phyloP scores from a whole-genome alignment of 2,888 invertebrate genomes.

The Ethmia dodecea region DNA sequence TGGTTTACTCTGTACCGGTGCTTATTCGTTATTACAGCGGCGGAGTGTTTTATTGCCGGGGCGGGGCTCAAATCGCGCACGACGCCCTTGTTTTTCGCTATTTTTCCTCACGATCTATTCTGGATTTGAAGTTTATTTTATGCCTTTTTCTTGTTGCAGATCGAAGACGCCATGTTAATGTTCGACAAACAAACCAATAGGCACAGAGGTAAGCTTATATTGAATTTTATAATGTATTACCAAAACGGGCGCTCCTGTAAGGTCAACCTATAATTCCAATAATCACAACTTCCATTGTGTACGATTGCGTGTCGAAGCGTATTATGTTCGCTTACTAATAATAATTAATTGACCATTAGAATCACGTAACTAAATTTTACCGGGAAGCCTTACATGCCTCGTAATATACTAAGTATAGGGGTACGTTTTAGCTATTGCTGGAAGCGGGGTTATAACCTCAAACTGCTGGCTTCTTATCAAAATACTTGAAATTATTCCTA shows the following conservation, averaged over 20 bases:
- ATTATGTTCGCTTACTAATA: slow-evolving; percentile 25
- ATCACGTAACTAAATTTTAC: slow-evolving; percentile 20
- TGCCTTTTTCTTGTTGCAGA: slow-evolving; percentile 87
- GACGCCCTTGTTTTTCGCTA: slow-evolving; percentile 66
- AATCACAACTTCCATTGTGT: slow-evolving; percentile 22
- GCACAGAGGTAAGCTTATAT: slow-evolving; percentile 91
- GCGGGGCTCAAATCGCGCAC: slow-evolving; percentile 69
- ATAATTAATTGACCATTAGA: slow-evolving; percentile 27
- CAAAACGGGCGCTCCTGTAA: neutral
- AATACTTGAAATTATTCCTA: too few relatives aligned
- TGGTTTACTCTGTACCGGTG: slow-evolving; percentile 76
- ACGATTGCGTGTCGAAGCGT: slow-evolving; percentile 26
- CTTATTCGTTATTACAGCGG: slow-evolving; percentile 76
- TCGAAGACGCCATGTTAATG: slow-evolving; percentile 99
- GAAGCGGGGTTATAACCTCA: too few relatives aligned
- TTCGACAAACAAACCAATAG: slow-evolving; percentile 99
- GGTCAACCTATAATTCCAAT: slow-evolving; percentile 18
- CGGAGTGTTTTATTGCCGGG: slow-evolving; percentile 75
- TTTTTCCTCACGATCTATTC: slow-evolving; percentile 53
- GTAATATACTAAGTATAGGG: neutral
- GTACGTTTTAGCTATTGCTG: too few relatives aligned
- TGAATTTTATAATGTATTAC: neutral
- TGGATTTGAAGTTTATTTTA: slow-evolving; percentile 57
- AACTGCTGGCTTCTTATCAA: neutral
- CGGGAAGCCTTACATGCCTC: slow-evolving; percentile 2